Percentiles rank a stretch among this genome's conserved stretches.
phyloP scores from a whole-genome alignment of 2,797 vertebrate genomes.

The Cebuella pygmaea region DNA sequence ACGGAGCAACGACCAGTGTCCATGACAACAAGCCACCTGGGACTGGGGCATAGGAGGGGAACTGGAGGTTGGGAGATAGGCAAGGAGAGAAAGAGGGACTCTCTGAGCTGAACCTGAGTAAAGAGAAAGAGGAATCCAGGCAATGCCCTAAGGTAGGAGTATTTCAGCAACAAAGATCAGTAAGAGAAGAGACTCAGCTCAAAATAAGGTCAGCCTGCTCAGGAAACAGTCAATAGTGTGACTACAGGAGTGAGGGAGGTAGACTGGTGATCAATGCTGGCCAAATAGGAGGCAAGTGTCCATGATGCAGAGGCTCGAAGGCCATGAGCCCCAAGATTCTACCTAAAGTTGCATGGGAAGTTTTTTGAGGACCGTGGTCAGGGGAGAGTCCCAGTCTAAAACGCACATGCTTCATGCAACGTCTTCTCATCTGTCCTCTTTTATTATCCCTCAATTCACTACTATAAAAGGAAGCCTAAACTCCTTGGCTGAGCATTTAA shows the following conservation, averaged over 20 bases:
- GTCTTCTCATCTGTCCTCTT: background rate
- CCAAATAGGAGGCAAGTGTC: background rate
- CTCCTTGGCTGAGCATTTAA: background rate
- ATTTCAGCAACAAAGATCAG: background rate
- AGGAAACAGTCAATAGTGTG: background rate
- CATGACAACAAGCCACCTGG: background rate
- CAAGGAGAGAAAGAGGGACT: background rate
- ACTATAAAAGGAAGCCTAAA: background rate
- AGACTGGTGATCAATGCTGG: fast-evolving
- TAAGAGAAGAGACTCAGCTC: background rate
- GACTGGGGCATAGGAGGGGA: background rate
- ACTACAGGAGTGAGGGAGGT: background rate
- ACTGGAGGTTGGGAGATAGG: background rate
- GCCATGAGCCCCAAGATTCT: background rate
- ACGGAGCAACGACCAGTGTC: background rate
- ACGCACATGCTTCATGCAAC: background rate
- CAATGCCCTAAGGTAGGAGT: background rate
- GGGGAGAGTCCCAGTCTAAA: background rate
- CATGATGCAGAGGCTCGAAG: fast-evolving
- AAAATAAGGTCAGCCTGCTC: background rate
- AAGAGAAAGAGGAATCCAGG: background rate
- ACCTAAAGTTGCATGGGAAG: background rate
- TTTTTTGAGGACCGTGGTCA: background rate
- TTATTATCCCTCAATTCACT: background rate
- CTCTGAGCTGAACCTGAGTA: background rate